These are phyloP conservation scores for Chironomus striatipennis DNA, from an alignment of 1,140 invertebrate genomes.

Conservation along the genomic window DNA sequence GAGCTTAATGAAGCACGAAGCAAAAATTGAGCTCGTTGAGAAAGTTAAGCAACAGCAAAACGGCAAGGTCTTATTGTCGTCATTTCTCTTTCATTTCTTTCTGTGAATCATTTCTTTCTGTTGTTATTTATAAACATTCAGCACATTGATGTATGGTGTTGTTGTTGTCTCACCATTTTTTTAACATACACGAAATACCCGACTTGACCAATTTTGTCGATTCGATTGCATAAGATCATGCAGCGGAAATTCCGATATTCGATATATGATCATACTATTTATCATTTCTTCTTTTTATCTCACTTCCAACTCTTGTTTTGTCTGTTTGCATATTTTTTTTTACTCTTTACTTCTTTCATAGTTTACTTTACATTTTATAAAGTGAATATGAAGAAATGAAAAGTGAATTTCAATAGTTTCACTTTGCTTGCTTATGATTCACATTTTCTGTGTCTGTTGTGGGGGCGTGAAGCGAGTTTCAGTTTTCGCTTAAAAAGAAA, in stretches of 20 bases:
- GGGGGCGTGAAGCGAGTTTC: neutral
- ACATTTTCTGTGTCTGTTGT: too few species aligned
- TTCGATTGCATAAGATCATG: neutral
- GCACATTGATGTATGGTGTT: neutral
- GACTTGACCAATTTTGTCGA: slow-evolving; percentile 4
- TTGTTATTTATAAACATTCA: neutral
- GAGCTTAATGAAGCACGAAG: slow-evolving; percentile 4
- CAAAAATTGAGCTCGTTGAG: slow-evolving; percentile 16
- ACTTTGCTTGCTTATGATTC: too few species aligned
- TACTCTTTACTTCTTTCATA: too few species aligned
- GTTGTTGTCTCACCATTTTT: neutral
- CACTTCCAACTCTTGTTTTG: too few species aligned
- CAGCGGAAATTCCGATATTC: neutral
- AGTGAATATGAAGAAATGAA: too few species aligned
- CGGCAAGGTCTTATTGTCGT: slow-evolving; percentile 14
- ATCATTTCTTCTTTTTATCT: too few species aligned
- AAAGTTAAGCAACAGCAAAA: slow-evolving; percentile 22
- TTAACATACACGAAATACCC: neutral
- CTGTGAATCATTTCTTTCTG: neutral
- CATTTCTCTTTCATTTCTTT: slow-evolving; percentile 18
- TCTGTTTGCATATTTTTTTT: too few species aligned
- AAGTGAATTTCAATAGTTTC: too few species aligned
- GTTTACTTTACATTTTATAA: too few species aligned
- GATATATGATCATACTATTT: too few species aligned
- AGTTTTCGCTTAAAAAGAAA: neutral